Conservation (phyloP, 2,797 vertebrate species). For the Smutsia gigantea region DNA sequence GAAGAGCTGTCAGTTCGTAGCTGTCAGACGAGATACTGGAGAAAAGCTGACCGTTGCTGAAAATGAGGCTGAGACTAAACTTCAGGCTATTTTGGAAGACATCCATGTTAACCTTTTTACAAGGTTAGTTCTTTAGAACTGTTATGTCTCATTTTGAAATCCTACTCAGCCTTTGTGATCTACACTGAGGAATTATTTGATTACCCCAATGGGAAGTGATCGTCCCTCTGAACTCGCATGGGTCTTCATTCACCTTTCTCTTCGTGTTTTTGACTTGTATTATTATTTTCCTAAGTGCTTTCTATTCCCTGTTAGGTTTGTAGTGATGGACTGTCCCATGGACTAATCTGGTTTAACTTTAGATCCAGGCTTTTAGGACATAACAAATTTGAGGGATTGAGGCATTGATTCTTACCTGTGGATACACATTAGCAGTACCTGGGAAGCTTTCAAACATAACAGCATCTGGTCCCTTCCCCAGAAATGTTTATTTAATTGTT, state of each 20-base stretch:
- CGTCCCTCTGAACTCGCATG: not conserved
- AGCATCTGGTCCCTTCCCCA: not conserved
- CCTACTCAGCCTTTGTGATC: not conserved
- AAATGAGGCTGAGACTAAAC: conserved; percentile 90
- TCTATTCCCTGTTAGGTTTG: not conserved
- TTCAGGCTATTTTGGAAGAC: conserved; percentile 92
- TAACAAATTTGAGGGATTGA: not conserved
- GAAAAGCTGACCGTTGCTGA: conserved; percentile 93
- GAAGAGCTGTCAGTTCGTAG: conserved; percentile 95
- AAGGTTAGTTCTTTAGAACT: conserved; percentile 86
- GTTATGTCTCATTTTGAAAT: not conserved
- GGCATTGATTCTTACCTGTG: not conserved
- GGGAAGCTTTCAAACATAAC: not conserved
- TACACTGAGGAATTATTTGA: not conserved
- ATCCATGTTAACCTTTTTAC: conserved; percentile 93
- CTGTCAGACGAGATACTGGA: conserved; percentile 95
- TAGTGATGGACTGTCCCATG: not conserved
- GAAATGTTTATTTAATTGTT: not conserved
- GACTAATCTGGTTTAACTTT: not conserved
- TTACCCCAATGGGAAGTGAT: not conserved
- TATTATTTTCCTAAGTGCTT: not conserved
- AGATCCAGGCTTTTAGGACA: not conserved
- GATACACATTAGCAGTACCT: not conserved
- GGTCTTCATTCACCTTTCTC: not conserved
- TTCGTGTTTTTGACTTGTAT: not conserved